A percentile compares a stretch with the other conserved stretches of the same genome.
Evolutionary conservation across 2,888 invertebrate species (phyloP).

Genomic region (Andrena hattorfiana): DNA sequence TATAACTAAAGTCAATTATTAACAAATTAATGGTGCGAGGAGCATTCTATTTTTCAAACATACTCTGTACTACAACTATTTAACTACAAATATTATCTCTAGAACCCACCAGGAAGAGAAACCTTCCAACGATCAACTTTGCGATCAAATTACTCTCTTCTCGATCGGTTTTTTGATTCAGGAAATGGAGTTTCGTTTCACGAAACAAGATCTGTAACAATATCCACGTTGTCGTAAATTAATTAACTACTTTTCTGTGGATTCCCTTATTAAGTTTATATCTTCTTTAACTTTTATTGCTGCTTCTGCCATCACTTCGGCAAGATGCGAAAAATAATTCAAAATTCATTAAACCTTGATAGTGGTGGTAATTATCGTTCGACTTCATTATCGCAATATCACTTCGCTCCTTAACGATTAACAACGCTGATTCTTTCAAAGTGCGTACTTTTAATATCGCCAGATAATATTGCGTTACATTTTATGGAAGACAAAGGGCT

Average conservation of each 20-base stretch:
- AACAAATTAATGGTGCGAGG: no score
- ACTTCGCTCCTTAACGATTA: slow-evolving; percentile 18
- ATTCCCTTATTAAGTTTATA: slow-evolving; percentile 9
- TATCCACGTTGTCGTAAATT: slow-evolving; percentile 9
- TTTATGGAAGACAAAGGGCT: slow-evolving; percentile 11
- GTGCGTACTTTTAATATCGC: slow-evolving; percentile 27
- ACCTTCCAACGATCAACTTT: neutral
- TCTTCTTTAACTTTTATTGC: neutral
- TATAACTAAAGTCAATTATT: no score
- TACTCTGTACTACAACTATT: no score
- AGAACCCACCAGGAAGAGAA: no score
- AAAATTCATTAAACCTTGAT: slow-evolving; percentile 45
- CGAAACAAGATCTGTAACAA: neutral
- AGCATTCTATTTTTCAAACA: no score
- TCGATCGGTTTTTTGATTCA: slow-evolving; percentile 1
- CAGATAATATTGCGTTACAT: slow-evolving; percentile 22
- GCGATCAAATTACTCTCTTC: neutral
- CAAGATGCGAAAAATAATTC: slow-evolving; percentile 14
- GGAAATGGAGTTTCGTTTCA: neutral
- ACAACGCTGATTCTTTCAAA: slow-evolving; percentile 29
- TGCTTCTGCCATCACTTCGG: neutral
- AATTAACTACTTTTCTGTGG: slow-evolving; percentile 2
- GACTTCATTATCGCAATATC: slow-evolving; percentile 33
- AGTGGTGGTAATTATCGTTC: slow-evolving; percentile 34
- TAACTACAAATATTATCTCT: no score